Base-by-base conservation (phyloP, 2,888 invertebrate genomes). In the Ariolimax columbianus region DNA sequence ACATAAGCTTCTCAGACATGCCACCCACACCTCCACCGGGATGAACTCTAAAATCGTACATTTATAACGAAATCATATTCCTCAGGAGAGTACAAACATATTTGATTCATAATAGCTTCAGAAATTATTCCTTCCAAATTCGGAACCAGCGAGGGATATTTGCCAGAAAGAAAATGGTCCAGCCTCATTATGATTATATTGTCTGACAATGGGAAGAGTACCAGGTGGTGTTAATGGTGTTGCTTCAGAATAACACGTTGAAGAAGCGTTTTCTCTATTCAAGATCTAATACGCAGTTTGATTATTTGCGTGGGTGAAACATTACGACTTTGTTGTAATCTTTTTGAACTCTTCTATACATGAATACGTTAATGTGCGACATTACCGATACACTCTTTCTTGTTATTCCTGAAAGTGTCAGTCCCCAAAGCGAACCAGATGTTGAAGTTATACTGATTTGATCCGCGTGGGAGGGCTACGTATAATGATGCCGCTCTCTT, bases 111-210 rank as follows among this genome's bases (percentile, higher is more conserved):
- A 19, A 63, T 63, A n/a, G 59, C 59, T n/a, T 6, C 1, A 63
- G n/a, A 63, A 63, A 63, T n/a, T 63, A 63, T 63, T 63, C 59
- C n/a, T 63, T 63, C 59, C 59, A 63, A 63, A n/a, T 63, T 63
- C n/a, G 26, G 59, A 63, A 63, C 7, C 59, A 63, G 26, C n/a
- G 59, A n/a, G 1, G 26, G 26, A 26, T n/a, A 63, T 14, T n/a
- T 23, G 17, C 0, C 11, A 23, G 3, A 26, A 63, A n/a, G n/a
- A n/a, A 63, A 63, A 63, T 0, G 26, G 26, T 63, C n/a, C n/a
- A n/a, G 4, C n/a, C n/a, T 63, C n/a, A n/a, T 3, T 4, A 63
- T n/a, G 59, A 63, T 63, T 63, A 63, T 11, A 4, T n/a, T 63
- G 59, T 63, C 26, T 63, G 59, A 23, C 26, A 63, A 2, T n/a